Conservation (phyloP, 1,140 invertebrate genomes). For the Eupeodes corollae region DNA sequence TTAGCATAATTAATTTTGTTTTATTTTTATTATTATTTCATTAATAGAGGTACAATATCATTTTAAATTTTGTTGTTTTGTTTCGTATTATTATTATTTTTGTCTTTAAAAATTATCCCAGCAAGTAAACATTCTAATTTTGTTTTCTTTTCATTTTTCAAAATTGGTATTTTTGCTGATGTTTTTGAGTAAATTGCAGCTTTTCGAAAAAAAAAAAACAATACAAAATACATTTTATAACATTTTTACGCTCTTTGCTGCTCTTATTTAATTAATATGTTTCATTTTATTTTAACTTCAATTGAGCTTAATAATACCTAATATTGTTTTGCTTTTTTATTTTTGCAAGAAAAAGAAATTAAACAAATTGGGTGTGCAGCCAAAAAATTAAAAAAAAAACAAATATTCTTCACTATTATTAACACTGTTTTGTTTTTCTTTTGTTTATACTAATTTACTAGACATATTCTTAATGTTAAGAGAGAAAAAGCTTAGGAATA, state of each 20-base stretch:
- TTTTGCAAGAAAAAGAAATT: too few relatives aligned
- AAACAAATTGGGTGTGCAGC: too few relatives aligned
- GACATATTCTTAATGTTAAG: background rate
- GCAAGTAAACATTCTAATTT: background rate
- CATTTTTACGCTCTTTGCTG: too few relatives aligned
- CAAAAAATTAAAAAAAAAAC: background rate
- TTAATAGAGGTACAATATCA: too few relatives aligned
- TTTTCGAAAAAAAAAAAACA: background rate
- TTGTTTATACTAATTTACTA: background rate
- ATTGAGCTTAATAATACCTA: too few relatives aligned
- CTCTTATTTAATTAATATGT: background rate
- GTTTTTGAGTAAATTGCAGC: background rate
- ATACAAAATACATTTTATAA: background rate
- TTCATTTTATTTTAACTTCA: too few relatives aligned
- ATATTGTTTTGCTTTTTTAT: too few relatives aligned
- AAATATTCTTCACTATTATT: background rate
- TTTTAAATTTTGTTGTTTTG: too few relatives aligned
- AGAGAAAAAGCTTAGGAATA: background rate
- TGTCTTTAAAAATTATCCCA: background rate
- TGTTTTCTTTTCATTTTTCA: too few relatives aligned
- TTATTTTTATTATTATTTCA: too few relatives aligned
- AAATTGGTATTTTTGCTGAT: background rate
- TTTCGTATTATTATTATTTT: too few relatives aligned
- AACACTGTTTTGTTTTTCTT: background rate
- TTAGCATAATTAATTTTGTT: too few relatives aligned